Percentiles rank a stretch among this genome's conserved stretches.
phyloP scores from a whole-genome alignment of 1,140 invertebrate genomes.

The Drosophila aff. region DNA sequence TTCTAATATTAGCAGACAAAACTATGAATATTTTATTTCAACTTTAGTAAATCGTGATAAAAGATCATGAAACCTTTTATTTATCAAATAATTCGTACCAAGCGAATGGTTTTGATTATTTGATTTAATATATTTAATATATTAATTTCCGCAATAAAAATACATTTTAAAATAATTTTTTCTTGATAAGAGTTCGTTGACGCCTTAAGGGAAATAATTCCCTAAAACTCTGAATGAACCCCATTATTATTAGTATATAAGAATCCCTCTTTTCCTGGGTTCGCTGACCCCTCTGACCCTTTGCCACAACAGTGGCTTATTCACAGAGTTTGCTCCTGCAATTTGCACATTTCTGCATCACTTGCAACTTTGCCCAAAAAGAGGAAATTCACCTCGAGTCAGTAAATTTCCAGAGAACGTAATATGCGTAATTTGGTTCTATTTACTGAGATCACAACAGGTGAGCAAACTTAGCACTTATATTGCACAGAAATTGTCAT shows the following conservation, averaged over 20 bases:
- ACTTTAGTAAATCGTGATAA: no score
- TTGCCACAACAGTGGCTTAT: background rate
- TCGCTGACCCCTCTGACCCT: slow-evolving; percentile 16
- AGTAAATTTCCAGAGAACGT: slow-evolving; percentile 64
- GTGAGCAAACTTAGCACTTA: slow-evolving; percentile 25
- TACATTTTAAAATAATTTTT: no score
- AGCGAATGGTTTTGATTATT: no score
- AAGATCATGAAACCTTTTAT: no score
- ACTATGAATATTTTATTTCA: no score
- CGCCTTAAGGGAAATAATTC: background rate
- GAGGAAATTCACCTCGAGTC: slow-evolving; percentile 16
- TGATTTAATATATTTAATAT: no score
- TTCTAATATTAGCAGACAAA: background rate
- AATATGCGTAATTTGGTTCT: slow-evolving; percentile 50
- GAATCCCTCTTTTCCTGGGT: background rate
- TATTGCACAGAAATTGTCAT: slow-evolving; percentile 56
- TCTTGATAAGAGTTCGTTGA: background rate
- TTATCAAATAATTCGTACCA: no score
- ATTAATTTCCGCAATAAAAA: no score
- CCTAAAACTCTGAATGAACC: background rate
- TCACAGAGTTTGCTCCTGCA: slow-evolving; percentile 43
- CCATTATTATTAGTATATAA: background rate
- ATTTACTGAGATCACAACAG: slow-evolving; percentile 25
- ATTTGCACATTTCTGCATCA: slow-evolving; percentile 82
- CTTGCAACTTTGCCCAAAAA: slow-evolving; percentile 59